These are phyloP conservation scores for Porites australiensis DNA, from an alignment of 64 coral and sea anemone species.

Conservation along the genomic window DNA sequence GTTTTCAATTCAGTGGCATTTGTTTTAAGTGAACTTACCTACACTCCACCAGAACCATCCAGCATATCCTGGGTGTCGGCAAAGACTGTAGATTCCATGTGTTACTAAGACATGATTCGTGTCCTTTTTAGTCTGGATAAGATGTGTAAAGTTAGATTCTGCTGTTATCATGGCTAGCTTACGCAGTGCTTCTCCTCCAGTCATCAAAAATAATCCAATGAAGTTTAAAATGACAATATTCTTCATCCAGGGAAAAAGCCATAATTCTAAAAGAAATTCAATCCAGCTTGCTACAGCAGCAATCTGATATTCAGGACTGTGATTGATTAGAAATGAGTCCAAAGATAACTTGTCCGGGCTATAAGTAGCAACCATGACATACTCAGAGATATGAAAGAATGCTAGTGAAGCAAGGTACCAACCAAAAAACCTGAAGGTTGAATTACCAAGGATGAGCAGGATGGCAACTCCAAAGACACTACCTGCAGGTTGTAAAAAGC, in stretches of 20 bases:
- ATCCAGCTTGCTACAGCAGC: slow-evolving; percentile 96
- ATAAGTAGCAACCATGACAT: slow-evolving; percentile 90
- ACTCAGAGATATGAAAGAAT: slow-evolving; percentile 97
- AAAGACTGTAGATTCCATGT: slow-evolving; percentile 76
- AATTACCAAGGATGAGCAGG: slow-evolving; percentile 54
- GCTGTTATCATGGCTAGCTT: slow-evolving; percentile 97
- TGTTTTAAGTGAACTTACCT: slow-evolving; percentile 38
- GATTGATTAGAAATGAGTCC: slow-evolving; percentile 95
- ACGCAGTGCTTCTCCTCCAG: slow-evolving; percentile 85
- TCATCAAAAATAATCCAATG: slow-evolving; percentile 66
- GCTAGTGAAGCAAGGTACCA: slow-evolving; percentile 91
- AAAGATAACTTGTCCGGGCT: slow-evolving; percentile 74
- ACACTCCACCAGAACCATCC: slow-evolving; percentile 99
- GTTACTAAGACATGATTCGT: slow-evolving; percentile 86
- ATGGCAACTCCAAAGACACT: slow-evolving; percentile 75
- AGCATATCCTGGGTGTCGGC: slow-evolving; percentile 93
- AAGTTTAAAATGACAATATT: slow-evolving; percentile 56
- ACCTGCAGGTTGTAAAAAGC: slow-evolving; percentile 32
- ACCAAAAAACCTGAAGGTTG: slow-evolving; percentile 74
- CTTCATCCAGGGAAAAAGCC: slow-evolving; percentile 87
- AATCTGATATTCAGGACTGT: slow-evolving; percentile 90
- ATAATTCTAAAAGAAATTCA: slow-evolving; percentile 86
- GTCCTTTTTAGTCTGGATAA: slow-evolving; percentile 82
- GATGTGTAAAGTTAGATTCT: slow-evolving; percentile 91
- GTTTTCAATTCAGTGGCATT: too few relatives aligned